Evolutionary conservation across 2,113 vertebrate species (phyloP), one percentile per base, ranked within the genome.

Genomic region (Oryzias woworae): DNA sequence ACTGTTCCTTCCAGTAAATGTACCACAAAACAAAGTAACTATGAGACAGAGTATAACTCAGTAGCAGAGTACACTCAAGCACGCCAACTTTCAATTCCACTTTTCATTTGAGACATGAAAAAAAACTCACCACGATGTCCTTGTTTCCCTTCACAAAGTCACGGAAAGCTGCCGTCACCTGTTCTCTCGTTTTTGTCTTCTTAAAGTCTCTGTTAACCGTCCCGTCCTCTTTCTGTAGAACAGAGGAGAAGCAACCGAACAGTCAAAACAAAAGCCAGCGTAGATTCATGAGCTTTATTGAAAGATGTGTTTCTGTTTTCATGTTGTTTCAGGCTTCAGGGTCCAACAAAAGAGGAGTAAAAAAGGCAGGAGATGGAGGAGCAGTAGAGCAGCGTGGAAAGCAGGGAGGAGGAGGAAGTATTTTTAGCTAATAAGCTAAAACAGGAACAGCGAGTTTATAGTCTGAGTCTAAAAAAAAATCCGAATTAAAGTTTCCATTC

Each of bases 181-280:
- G 95, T 17, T 96, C 95, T 77, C 92, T 93, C 50, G 94, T 98
- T 77, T 92, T 95, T 5, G 97, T 99, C 89, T 97, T 98, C 91
- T 99, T 99, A 85, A 99, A 99, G 78, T 99, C 97, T 62, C 95
- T 92, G 90, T 98, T 97, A 77, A 99, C 96, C 0, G 95, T 95
- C 73, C 97, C 97, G 0, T 98, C 97, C 87, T 99, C 97, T 24
- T 96, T 98, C 97, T 99, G 69, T 16, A 79, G 74, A 66, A 47
- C 16, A 58, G 24, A 67, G 1, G 20, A 28, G 51, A 51, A 58
- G 45, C 46, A 23, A 42, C 16, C 23, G 63, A 48, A 58, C 7
- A 6, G 43, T 64, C 23, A 44, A 14, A 12, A 58, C 17, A 16
- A 58, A 24, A 51, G 26, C 17, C 52, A 10, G 20, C 15, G 36